Conservation (phyloP, 2,113 vertebrate genomes). For the Prietella phreatophila region DNA sequence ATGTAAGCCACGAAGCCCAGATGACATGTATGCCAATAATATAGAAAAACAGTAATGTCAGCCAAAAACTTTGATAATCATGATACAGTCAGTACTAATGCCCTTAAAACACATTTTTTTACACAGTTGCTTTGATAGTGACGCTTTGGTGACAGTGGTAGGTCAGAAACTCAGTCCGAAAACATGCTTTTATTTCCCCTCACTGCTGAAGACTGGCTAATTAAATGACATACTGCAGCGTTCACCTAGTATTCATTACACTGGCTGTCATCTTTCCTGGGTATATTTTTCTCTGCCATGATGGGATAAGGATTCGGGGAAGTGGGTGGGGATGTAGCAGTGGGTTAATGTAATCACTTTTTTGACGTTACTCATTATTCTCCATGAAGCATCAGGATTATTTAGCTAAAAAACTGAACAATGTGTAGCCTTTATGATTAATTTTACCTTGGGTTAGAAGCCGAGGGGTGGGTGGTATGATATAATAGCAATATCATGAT, state of each 20-base stretch:
- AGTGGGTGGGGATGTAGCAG: background rate
- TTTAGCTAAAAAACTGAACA: background rate
- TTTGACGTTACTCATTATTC: conserved; percentile 14
- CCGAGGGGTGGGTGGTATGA: background rate
- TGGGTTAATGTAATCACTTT: conserved; percentile 10
- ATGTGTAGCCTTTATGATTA: background rate
- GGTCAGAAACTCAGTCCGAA: background rate
- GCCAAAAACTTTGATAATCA: background rate
- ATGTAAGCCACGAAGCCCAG: background rate
- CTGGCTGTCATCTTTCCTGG: conserved; percentile 6
- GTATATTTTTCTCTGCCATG: conserved; percentile 20
- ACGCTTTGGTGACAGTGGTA: background rate
- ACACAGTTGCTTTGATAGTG: background rate
- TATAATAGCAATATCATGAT: background rate
- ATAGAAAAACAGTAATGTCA: background rate
- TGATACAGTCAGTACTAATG: background rate
- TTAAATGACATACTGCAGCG: conserved; percentile 4
- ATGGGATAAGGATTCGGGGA: conserved; percentile 3
- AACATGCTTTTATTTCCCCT: conserved; percentile 6
- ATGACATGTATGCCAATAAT: background rate
- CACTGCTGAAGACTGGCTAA: background rate
- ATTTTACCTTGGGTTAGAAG: background rate
- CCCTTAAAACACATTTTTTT: background rate
- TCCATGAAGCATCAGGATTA: background rate
- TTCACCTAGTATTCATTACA: conserved; percentile 20